Conservation (phyloP, 2,113 vertebrate species). For the Phodopus roborovskii region DNA sequence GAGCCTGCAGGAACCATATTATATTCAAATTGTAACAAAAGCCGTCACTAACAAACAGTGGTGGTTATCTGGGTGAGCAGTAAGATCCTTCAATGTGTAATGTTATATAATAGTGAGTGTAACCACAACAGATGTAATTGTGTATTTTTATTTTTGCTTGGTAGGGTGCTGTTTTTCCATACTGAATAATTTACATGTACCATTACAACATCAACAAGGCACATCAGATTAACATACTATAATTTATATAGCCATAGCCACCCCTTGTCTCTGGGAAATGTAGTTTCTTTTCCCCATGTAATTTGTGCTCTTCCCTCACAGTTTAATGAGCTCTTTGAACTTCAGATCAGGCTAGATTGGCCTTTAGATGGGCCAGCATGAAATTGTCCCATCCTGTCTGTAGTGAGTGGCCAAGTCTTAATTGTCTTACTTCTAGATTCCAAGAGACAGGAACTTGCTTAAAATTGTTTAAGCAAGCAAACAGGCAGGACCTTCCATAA, state of each 20-base stretch:
- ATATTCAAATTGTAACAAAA: not conserved
- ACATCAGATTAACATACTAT: not conserved
- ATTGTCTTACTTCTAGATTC: not conserved
- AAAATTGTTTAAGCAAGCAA: not conserved
- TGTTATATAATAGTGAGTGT: not conserved
- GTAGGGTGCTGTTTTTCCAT: not conserved
- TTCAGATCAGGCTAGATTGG: not conserved
- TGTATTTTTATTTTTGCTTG: not conserved
- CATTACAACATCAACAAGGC: not conserved
- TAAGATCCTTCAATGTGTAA: not conserved
- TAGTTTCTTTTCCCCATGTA: not conserved
- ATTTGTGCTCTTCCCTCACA: not conserved
- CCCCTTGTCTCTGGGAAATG: not conserved
- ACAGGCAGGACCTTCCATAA: not conserved
- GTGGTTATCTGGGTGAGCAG: not conserved
- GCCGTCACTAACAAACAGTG: not conserved
- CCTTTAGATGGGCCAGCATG: not conserved
- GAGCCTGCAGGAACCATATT: not conserved
- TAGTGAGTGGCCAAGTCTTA: not conserved
- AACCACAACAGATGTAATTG: not conserved
- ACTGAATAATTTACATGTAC: not conserved
- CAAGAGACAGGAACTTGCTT: constrained; percentile 27
- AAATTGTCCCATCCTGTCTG: not conserved
- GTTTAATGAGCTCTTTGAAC: not conserved
- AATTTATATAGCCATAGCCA: not conserved